Percentiles rank a stretch among this genome's conserved stretches.
phyloP scores from a whole-genome alignment of 2,113 vertebrate species.

The Salminus brasiliensis region DNA sequence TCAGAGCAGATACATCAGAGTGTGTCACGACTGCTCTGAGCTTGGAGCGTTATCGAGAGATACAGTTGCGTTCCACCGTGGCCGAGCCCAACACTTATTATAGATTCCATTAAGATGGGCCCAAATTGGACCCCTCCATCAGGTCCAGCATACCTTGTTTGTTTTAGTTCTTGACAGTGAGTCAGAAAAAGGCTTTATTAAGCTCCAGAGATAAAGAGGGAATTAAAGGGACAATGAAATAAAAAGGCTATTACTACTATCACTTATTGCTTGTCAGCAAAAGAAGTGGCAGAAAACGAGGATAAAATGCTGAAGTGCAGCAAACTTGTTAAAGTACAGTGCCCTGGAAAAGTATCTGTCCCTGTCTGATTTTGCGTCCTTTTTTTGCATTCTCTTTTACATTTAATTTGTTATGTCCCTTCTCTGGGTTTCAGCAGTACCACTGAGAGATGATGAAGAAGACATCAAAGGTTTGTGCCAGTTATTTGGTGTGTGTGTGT shows the following conservation, averaged over 20 bases:
- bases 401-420: conserved; percentile 5
- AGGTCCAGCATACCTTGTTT: conserved; percentile 74
- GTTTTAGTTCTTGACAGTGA: conserved; percentile 74
- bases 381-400: not conserved
- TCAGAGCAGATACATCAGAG: conserved; percentile 62
- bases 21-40: conserved; percentile 65
- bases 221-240: conserved; percentile 71
- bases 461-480: not conserved
- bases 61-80: conserved; percentile 71
- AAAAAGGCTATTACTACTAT: conserved; percentile 53
- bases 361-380: not conserved
- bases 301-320: conserved; percentile 50
- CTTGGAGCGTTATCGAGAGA: conserved; percentile 66
- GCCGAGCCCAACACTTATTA: conserved; percentile 73
- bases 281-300: conserved; percentile 31
- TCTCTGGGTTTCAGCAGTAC: not conserved
- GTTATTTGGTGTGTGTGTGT: not conserved
- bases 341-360: not conserved
- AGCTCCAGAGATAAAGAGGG: conserved; percentile 72
- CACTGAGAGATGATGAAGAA: not conserved
- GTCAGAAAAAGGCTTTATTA: conserved; percentile 74
- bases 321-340: conserved; percentile 27
- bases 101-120: conserved; percentile 83
- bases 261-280: conserved; percentile 47
- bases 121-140: conserved; percentile 79